Evolutionary conservation across 2,797 vertebrate genomes (phyloP).

Genomic region (Percopsis omiscomaycus): DNA sequence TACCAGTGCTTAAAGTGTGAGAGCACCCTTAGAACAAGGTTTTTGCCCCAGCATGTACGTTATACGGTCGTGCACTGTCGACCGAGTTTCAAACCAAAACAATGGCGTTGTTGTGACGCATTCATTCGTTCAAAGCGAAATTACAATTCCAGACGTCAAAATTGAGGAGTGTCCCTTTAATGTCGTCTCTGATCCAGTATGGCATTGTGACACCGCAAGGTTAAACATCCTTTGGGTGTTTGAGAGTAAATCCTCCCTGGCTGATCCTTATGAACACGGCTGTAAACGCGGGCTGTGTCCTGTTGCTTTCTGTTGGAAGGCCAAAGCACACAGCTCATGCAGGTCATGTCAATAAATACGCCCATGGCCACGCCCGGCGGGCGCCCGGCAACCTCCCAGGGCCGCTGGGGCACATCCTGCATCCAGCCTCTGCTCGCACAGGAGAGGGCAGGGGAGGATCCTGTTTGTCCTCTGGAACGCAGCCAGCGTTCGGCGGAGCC

Average conservation of each 20-base stretch:
- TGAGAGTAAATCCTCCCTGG: not conserved
- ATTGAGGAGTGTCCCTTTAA: too few relatives aligned
- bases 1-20: too few relatives aligned
- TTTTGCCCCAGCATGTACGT: too few relatives aligned
- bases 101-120: too few relatives aligned
- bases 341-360: constrained; percentile 47
- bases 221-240: not conserved
- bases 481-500: not conserved
- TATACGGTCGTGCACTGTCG: too few relatives aligned
- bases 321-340: constrained; percentile 25
- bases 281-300: constrained; percentile 41
- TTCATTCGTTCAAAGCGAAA: too few relatives aligned
- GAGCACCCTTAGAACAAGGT: too few relatives aligned
- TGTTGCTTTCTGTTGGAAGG: constrained; percentile 23
- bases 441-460: constrained; percentile 37
- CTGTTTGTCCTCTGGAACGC: constrained; percentile 43
- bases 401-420: constrained; percentile 30
- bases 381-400: constrained; percentile 17
- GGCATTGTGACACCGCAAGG: constrained; percentile 6
- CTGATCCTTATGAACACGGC: not conserved
- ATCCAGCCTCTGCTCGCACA: constrained; percentile 21
- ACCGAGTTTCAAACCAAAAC: too few relatives aligned
- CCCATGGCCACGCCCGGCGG: constrained; percentile 24
- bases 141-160: too few relatives aligned
- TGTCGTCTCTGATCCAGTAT: not conserved